Conservation (phyloP, 2,888 invertebrate genomes). For the Teinopalpus imperialis region DNA sequence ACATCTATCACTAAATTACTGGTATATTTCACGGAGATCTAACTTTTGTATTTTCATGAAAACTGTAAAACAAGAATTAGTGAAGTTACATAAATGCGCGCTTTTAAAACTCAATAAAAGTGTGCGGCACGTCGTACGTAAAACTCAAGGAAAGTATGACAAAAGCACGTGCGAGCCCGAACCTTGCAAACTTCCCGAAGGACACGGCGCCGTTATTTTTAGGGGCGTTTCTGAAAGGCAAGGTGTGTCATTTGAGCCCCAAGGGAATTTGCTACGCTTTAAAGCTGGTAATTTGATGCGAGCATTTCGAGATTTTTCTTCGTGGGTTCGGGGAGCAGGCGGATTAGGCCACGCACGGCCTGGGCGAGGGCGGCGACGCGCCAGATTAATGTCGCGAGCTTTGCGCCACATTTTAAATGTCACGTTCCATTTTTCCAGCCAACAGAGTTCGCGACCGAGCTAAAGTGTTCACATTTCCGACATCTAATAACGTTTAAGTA, state of each 20-base stretch:
- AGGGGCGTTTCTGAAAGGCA: constrained; percentile 74
- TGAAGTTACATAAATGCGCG: constrained; percentile 55
- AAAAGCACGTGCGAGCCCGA: constrained; percentile 74
- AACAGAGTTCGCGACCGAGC: constrained; percentile 61
- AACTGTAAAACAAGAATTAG: constrained; percentile 62
- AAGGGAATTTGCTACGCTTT: constrained; percentile 74
- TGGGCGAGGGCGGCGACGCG: constrained; percentile 72
- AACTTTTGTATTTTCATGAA: constrained; percentile 47
- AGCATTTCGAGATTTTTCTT: constrained; percentile 78
- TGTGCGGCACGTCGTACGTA: constrained; percentile 74
- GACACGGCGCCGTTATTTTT: constrained; percentile 69
- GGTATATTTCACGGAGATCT: constrained; percentile 34
- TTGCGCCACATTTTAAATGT: constrained; percentile 77
- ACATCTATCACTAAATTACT: neutral
- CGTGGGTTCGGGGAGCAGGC: constrained; percentile 66
- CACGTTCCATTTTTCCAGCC: constrained; percentile 76
- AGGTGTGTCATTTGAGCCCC: constrained; percentile 71
- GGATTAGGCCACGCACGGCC: constrained; percentile 75
- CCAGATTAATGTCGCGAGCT: constrained; percentile 77
- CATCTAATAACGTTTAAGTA: constrained; percentile 43
- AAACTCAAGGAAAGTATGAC: constrained; percentile 76
- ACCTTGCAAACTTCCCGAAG: constrained; percentile 76
- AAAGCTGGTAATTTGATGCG: constrained; percentile 80
- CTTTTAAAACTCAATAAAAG: constrained; percentile 69
- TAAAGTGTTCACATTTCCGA: constrained; percentile 53